Percentiles rank a stretch among this genome's conserved stretches.
phyloP scores from a whole-genome alignment of 2,113 vertebrate genomes.

The Labeo rohita region DNA sequence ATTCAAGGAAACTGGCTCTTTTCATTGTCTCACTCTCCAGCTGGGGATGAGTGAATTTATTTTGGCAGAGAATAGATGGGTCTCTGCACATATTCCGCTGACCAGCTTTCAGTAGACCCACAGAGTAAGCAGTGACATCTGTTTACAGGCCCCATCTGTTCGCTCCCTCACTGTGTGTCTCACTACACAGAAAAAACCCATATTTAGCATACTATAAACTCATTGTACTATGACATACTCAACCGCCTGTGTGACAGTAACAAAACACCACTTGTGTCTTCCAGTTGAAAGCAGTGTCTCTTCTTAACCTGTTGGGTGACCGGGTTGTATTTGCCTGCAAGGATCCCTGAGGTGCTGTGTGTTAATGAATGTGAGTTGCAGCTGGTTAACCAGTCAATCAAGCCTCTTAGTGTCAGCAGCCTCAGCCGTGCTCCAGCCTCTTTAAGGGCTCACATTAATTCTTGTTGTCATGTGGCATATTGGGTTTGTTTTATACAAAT shows the following conservation, averaged over 20 bases:
- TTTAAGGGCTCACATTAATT: slow-evolving; percentile 52
- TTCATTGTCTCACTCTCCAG: background rate
- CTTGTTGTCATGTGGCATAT: slow-evolving; percentile 51
- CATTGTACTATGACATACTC: slow-evolving; percentile 6
- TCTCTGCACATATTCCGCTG: background rate
- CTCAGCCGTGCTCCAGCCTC: background rate
- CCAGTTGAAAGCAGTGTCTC: background rate
- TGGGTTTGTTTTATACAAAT: slow-evolving; percentile 54
- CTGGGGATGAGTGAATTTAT: slow-evolving; percentile 10
- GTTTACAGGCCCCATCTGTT: slow-evolving; percentile 44
- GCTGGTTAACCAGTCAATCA: slow-evolving; percentile 58
- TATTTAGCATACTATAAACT: slow-evolving; percentile 31
- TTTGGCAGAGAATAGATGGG: slow-evolving; percentile 18
- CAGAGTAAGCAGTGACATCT: slow-evolving; percentile 41
- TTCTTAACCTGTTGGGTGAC: slow-evolving; percentile 30
- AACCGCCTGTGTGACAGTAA: slow-evolving; percentile 8
- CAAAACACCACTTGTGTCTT: background rate
- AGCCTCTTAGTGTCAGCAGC: slow-evolving; percentile 31
- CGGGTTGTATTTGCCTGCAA: slow-evolving; percentile 22
- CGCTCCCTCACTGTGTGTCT: slow-evolving; percentile 3
- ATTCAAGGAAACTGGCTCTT: background rate
- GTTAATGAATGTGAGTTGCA: slow-evolving; percentile 49
- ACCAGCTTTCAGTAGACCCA: background rate
- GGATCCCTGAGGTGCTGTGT: slow-evolving; percentile 2
- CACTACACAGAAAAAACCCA: slow-evolving; percentile 24